A percentile compares a stretch with the other conserved stretches of the same genome.
Evolutionary conservation across 2,113 vertebrate genomes (phyloP).

Genomic region (Corynorhinus townsendii): DNA sequence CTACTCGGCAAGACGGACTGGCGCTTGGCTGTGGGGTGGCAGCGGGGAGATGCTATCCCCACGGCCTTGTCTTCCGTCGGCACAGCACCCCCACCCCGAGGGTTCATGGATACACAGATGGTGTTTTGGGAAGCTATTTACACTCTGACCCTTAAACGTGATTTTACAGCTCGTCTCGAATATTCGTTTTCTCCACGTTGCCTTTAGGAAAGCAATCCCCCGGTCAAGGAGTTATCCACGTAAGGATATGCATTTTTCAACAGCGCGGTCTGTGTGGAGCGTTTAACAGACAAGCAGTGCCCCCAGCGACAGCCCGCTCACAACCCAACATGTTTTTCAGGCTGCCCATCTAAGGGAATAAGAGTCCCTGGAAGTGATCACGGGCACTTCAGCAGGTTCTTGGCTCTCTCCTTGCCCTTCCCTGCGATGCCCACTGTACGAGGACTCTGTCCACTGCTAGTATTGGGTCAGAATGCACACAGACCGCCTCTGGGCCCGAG

Average conservation of each 20-base stretch:
- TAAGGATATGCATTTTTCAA: not conserved
- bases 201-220: constrained; percentile 27
- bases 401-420: not conserved
- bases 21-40: not conserved
- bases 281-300: not conserved
- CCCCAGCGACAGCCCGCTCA: not conserved
- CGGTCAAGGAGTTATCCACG: not conserved
- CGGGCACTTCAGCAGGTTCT: not conserved
- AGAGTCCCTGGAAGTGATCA: not conserved
- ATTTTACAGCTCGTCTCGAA: not conserved
- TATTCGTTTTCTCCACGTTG: not conserved
- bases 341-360: not conserved
- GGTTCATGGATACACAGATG: not conserved
- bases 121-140: constrained; percentile 33
- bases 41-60: not conserved
- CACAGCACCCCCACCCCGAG: not conserved
- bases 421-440: not conserved
- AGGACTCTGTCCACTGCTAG: not conserved
- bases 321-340: not conserved
- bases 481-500: not conserved
- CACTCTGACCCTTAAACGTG: constrained; percentile 12
- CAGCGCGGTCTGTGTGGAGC: not conserved
- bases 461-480: accelerated
- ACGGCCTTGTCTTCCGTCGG: not conserved
- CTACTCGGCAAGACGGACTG: not conserved